Evolutionary conservation across 2,888 invertebrate genomes (phyloP).

Genomic region (Cotesia congregata): DNA sequence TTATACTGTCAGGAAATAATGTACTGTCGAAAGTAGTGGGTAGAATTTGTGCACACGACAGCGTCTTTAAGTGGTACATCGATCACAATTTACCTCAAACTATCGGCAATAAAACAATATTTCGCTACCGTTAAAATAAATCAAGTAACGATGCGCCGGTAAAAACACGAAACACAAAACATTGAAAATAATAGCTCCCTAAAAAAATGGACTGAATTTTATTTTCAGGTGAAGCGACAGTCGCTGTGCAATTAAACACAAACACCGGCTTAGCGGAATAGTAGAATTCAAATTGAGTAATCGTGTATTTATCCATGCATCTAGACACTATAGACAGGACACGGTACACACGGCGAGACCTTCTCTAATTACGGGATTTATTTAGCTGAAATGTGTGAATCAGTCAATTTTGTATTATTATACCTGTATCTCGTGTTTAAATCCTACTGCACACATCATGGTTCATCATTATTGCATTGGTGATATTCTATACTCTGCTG

Average conservation of each 20-base stretch:
- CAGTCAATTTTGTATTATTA: neutral
- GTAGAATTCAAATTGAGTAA: neutral
- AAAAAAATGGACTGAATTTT: too few species aligned
- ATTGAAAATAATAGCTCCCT: too few species aligned
- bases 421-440: neutral
- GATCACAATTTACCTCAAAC: slow-evolving; percentile 26
- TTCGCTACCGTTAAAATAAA: neutral
- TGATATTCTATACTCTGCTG: neutral
- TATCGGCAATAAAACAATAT: slow-evolving; percentile 18
- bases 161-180: too few species aligned
- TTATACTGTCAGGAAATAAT: neutral
- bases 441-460: neutral
- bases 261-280: neutral
- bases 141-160: neutral
- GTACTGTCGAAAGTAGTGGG: neutral
- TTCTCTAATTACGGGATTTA: neutral
- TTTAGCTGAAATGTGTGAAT: neutral
- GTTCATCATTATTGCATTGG: neutral
- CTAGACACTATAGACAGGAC: neutral
- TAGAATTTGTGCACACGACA: neutral
- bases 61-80: slow-evolving; percentile 13
- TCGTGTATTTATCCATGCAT: neutral
- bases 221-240: too few species aligned
- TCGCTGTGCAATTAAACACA: neutral
- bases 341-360: neutral